Conservation (phyloP, 2,888 invertebrate genomes). For the Drosophila nr. perissopoda region DNA sequence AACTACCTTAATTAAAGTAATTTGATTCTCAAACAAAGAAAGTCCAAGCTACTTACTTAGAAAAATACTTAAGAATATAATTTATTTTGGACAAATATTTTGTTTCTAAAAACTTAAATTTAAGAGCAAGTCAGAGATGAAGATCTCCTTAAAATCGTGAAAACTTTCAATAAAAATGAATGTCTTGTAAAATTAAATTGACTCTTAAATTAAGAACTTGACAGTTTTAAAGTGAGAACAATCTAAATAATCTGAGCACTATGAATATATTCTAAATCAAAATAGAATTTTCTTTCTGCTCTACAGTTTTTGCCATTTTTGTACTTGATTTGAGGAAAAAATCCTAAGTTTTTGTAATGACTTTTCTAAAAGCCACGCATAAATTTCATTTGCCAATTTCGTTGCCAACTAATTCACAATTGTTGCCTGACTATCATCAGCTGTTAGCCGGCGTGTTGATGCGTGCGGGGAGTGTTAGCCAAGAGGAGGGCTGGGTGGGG, state of each 20-base stretch:
- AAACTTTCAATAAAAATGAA: neutral
- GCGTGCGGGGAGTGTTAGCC: neutral
- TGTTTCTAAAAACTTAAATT: neutral
- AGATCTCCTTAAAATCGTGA: neutral
- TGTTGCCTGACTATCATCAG: conserved; percentile 52
- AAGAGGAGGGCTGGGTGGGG: neutral
- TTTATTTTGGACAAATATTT: neutral
- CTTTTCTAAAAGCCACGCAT: conserved; percentile 57
- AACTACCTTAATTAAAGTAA: neutral
- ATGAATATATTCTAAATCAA: neutral
- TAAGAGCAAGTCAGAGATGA: neutral
- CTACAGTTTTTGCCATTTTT: too few relatives aligned
- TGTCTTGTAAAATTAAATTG: neutral
- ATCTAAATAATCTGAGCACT: rapidly evolving
- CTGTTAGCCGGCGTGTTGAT: conserved; percentile 46
- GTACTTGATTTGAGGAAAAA: neutral
- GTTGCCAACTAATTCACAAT: conserved; percentile 12
- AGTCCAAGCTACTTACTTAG: neutral
- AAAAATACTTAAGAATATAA: neutral
- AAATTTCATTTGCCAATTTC: conserved; percentile 49
- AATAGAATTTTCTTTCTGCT: too few relatives aligned
- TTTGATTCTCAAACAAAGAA: rapidly evolving
- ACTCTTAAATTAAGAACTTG: neutral
- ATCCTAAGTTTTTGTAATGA: too few relatives aligned
- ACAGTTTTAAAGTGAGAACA: neutral